These are phyloP conservation scores for Oreohelix idahoensis DNA, from an alignment of 1,140 invertebrate species.

Conservation along the genomic window DNA sequence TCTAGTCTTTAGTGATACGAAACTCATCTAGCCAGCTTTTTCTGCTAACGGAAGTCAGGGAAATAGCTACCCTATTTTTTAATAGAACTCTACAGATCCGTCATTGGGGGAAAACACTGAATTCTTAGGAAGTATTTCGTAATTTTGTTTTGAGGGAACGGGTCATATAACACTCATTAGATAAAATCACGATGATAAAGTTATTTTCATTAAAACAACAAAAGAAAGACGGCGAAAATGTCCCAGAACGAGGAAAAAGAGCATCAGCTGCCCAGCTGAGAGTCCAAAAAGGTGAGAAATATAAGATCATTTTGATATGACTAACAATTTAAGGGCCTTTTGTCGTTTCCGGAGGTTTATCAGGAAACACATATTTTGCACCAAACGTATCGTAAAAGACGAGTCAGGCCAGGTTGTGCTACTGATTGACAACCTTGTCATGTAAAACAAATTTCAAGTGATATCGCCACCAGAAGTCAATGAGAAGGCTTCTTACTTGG, in stretches of 20 bases:
- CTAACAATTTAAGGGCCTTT: too few species aligned
- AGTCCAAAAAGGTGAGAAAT: constrained; percentile 93
- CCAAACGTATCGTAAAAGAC: too few species aligned
- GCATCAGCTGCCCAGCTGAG: constrained; percentile 95
- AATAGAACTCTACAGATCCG: not conserved
- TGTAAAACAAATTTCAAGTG: too few species aligned
- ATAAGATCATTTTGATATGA: too few species aligned
- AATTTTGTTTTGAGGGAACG: not conserved
- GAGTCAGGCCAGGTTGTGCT: too few species aligned
- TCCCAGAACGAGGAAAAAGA: constrained; percentile 79
- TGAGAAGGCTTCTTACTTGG: too few species aligned
- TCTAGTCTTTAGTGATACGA: too few species aligned
- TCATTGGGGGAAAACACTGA: not conserved
- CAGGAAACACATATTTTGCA: too few species aligned
- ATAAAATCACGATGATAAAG: constrained; percentile 88
- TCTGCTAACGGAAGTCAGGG: not conserved
- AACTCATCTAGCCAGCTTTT: not conserved
- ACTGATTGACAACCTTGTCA: too few species aligned
- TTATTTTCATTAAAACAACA: constrained; percentile 97
- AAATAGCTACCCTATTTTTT: not conserved
- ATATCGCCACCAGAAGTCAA: too few species aligned
- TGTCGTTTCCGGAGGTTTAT: too few species aligned
- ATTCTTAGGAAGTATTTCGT: not conserved
- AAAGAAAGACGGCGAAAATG: constrained; percentile 92
- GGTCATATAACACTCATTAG: not conserved